phyloP scores from a whole-genome alignment of 2,113 vertebrate genomes.

The Pandion haliaetus region DNA sequence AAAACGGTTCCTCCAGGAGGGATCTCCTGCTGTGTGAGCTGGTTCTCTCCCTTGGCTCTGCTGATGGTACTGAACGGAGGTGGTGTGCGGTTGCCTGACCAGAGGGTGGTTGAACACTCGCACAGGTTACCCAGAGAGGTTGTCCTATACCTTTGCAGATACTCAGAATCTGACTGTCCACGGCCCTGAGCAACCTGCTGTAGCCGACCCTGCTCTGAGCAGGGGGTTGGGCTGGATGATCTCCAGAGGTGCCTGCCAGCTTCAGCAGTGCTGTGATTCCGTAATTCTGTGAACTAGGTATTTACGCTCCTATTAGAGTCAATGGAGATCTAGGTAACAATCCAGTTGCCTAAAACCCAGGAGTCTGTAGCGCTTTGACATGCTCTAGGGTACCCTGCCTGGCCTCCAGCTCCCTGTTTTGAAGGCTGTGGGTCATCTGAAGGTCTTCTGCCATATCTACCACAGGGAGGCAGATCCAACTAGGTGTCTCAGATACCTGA shows the following conservation, averaged over 20 bases:
- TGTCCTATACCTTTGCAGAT: background rate
- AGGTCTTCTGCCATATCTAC: background rate
- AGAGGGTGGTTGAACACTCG: background rate
- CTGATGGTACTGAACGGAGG: background rate
- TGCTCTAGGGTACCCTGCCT: background rate
- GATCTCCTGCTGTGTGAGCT: background rate
- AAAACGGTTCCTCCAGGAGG: background rate
- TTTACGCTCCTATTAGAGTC: background rate
- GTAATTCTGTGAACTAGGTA: background rate
- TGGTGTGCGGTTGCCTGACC: background rate
- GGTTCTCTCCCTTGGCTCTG: background rate
- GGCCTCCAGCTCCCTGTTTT: background rate
- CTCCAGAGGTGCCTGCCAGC: background rate
- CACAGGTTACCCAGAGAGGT: background rate
- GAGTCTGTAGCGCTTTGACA: background rate
- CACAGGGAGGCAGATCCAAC: background rate
- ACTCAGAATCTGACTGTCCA: background rate
- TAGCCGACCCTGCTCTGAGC: background rate
- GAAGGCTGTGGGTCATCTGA: background rate
- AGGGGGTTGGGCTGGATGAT: background rate
- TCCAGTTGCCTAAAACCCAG: background rate
- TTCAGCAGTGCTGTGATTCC: background rate
- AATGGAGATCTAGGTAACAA: background rate
- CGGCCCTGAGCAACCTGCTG: background rate
- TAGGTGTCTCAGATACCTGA: background rate